Evolutionary conservation across 2,888 invertebrate genomes (phyloP).

Genomic region (Nephrotoma guestfalica): DNA sequence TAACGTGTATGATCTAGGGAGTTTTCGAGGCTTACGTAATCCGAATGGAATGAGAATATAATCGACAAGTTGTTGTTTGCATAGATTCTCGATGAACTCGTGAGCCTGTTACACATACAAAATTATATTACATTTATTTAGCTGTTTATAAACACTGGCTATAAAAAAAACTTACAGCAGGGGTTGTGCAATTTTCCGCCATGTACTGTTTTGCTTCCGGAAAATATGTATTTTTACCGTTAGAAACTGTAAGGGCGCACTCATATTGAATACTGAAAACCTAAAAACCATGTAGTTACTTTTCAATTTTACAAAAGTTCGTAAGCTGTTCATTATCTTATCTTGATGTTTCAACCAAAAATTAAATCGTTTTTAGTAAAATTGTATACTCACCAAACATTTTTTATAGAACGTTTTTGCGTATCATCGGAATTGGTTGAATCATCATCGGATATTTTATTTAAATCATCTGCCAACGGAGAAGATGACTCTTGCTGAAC

Average conservation of each 20-base stretch:
- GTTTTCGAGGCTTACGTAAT: conserved; percentile 16
- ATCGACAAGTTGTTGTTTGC: conserved; percentile 20
- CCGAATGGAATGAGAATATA: conserved; percentile 22
- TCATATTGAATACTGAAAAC: conserved; percentile 23
- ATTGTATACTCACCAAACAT: neutral
- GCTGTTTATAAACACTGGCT: neutral
- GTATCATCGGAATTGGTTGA: neutral
- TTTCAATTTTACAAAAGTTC: neutral
- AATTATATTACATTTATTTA: neutral
- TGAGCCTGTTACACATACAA: conserved; percentile 8
- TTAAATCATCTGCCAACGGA: neutral
- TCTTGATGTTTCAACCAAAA: neutral
- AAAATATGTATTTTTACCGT: conserved; percentile 20
- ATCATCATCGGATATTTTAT: neutral
- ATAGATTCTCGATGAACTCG: conserved; percentile 12
- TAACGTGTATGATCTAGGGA: neutral
- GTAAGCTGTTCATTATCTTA: too few relatives aligned
- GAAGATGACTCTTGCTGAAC: neutral
- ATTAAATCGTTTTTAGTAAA: neutral
- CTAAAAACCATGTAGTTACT: conserved; percentile 14
- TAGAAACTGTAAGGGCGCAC: conserved; percentile 21
- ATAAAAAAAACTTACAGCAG: conserved; percentile 18
- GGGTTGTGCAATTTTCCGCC: conserved; percentile 23
- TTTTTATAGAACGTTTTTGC: neutral
- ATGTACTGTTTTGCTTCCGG: conserved; percentile 19